Conservation (phyloP, 2,797 vertebrate species). For the Gymnoscopelus braueri region DNA sequence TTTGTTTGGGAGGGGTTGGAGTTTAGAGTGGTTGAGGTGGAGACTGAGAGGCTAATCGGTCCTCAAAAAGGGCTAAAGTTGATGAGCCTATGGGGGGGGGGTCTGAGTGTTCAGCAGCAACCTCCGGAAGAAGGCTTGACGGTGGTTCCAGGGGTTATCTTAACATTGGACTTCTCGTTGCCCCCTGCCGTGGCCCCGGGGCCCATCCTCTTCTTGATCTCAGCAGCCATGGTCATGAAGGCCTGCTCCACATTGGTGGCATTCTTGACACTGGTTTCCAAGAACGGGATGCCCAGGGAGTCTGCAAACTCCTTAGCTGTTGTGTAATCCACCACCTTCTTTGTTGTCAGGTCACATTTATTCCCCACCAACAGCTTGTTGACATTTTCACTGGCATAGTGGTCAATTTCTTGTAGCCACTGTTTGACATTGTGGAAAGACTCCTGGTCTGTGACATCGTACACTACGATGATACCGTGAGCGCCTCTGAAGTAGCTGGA, state of each 20-base stretch:
- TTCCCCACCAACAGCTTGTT: slow-evolving; percentile 99
- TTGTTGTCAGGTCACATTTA: slow-evolving; percentile 98
- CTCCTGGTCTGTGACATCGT: slow-evolving; percentile 99
- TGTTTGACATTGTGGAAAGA: slow-evolving; percentile 99
- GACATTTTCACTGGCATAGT: slow-evolving; percentile 99
- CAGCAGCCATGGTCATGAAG: slow-evolving; percentile 99
- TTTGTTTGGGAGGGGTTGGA: slow-evolving; percentile 47
- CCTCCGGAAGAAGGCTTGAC: slow-evolving; percentile 96
- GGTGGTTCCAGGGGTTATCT: slow-evolving; percentile 94
- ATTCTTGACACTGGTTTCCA: slow-evolving; percentile 99
- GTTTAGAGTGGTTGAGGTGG: slow-evolving; percentile 34
- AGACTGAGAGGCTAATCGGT: background rate
- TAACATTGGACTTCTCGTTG: slow-evolving; percentile 94
- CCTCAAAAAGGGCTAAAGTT: slow-evolving; percentile 44
- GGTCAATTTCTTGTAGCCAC: slow-evolving; percentile 99
- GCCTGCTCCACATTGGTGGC: slow-evolving; percentile 99
- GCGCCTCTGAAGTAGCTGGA: slow-evolving; percentile 99
- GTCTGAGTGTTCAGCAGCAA: slow-evolving; percentile 89
- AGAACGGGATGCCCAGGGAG: slow-evolving; percentile 96
- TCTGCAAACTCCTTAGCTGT: slow-evolving; percentile 99
- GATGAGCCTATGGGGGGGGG: slow-evolving; percentile 37
- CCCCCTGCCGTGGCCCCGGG: slow-evolving; percentile 94
- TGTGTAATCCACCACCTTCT: slow-evolving; percentile 99
- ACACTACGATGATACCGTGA: slow-evolving; percentile 98
- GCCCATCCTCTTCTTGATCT: slow-evolving; percentile 99